phyloP scores from a whole-genome alignment of 1,140 invertebrate genomes.

The Acromyrmex charruanus region DNA sequence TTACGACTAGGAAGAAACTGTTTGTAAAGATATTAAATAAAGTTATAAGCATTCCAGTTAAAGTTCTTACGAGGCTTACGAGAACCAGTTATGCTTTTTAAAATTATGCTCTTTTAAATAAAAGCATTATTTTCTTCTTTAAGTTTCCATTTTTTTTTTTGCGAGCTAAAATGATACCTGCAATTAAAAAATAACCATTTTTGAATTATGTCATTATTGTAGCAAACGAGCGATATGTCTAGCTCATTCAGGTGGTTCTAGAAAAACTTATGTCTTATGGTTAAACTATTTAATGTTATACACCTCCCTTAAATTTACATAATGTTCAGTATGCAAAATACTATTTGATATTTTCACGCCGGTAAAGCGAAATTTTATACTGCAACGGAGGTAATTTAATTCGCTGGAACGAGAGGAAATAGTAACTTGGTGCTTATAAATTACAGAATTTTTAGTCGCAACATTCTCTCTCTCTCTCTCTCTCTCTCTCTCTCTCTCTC shows the following conservation, averaged over 20 bases:
- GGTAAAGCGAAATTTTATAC: slow-evolving; percentile 56
- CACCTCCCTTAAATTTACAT: slow-evolving; percentile 31
- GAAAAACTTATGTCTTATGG: slow-evolving; percentile 21
- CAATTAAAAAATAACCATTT: too few species aligned
- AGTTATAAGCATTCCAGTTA: too few species aligned
- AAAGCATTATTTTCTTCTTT: too few species aligned
- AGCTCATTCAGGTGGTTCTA: neutral
- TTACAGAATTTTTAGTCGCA: slow-evolving; percentile 44
- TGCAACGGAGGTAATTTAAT: slow-evolving; percentile 49
- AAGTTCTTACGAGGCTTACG: too few species aligned
- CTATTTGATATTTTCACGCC: slow-evolving; percentile 57
- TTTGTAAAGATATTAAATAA: too few species aligned
- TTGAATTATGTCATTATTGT: too few species aligned
- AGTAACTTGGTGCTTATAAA: slow-evolving; percentile 44
- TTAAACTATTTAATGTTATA: slow-evolving; percentile 39
- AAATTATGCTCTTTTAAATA: too few species aligned
- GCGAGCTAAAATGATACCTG: too few species aligned
- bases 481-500: neutral
- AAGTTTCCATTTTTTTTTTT: too few species aligned
- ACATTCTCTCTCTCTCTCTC: neutral
- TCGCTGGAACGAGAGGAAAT: slow-evolving; percentile 44
- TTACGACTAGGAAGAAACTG: too few species aligned
- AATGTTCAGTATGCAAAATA: slow-evolving; percentile 54
- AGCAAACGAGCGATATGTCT: neutral
- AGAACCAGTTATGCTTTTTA: too few species aligned